These are phyloP conservation scores for Oreochromis tanganicae DNA, from an alignment of 2,113 vertebrate genomes.

Conservation along the genomic window DNA sequence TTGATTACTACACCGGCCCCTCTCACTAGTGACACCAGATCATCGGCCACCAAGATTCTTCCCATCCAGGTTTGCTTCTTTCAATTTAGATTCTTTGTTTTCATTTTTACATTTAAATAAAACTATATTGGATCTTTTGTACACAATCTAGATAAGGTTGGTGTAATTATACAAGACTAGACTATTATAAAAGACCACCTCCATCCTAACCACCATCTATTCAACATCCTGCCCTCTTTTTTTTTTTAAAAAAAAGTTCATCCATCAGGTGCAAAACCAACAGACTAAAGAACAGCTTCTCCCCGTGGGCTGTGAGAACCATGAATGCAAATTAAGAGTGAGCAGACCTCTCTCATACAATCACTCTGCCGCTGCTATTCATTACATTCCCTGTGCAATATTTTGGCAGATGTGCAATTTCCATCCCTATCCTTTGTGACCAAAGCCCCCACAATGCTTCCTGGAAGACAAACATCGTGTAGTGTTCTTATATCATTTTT, in stretches of 20 bases:
- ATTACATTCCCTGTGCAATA: neutral
- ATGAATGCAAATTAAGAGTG: rapidly evolving
- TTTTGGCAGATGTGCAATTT: neutral
- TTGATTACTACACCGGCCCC: rapidly evolving
- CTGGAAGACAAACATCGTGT: neutral
- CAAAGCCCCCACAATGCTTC: neutral
- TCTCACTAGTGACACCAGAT: neutral
- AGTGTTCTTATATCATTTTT: neutral
- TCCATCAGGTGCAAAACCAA: neutral
- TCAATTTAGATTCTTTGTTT: neutral
- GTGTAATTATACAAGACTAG: neutral
- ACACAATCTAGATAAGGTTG: rapidly evolving
- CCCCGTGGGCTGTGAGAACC: rapidly evolving
- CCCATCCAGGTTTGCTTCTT: neutral
- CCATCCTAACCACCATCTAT: neutral
- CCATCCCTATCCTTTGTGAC: rapidly evolving
- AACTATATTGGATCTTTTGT: neutral
- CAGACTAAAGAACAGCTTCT: neutral
- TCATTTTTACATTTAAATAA: neutral
- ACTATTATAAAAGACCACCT: neutral
- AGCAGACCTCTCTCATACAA: neutral
- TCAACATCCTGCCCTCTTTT: neutral
- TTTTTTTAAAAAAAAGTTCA: neutral
- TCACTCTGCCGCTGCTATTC: rapidly evolving
- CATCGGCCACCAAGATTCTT: neutral